These are phyloP conservation scores for Rhinopomastus cyanomelas DNA, from an alignment of 2,113 vertebrate genomes.

Conservation along the genomic window DNA sequence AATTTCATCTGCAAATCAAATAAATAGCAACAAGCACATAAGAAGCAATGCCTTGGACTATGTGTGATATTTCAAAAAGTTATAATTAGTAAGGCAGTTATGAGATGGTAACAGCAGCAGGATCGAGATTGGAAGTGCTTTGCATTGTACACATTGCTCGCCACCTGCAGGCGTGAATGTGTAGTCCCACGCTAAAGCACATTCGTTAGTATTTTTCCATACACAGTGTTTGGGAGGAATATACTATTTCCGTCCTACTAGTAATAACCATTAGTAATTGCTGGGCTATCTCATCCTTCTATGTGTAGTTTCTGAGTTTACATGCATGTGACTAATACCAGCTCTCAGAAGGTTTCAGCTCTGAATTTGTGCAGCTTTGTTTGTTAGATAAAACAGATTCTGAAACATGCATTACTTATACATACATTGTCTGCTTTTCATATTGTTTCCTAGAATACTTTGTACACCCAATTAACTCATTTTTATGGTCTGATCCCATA, in stretches of 20 bases:
- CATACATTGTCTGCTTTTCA: background rate
- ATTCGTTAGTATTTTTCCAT: conserved; percentile 20
- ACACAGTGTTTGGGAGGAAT: background rate
- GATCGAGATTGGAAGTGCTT: background rate
- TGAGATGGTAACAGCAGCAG: background rate
- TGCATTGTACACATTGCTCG: background rate
- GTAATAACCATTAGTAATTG: background rate
- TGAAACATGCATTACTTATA: background rate
- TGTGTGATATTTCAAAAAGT: background rate
- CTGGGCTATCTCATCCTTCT: background rate
- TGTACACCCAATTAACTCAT: background rate
- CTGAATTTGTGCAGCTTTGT: background rate
- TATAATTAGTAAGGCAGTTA: background rate
- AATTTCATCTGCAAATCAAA: conserved; percentile 85
- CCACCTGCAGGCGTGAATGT: conserved; percentile 38
- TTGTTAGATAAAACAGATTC: background rate
- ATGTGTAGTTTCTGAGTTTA: background rate
- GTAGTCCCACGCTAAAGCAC: background rate
- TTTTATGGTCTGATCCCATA: background rate
- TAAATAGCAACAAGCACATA: conserved; percentile 59
- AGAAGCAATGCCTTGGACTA: background rate
- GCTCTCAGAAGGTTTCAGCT: background rate
- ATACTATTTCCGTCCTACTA: background rate
- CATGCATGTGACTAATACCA: background rate
- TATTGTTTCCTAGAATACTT: background rate